phyloP scores from a whole-genome alignment of 2,888 invertebrate genomes.

The Petrolisthes cinctipes region DNA sequence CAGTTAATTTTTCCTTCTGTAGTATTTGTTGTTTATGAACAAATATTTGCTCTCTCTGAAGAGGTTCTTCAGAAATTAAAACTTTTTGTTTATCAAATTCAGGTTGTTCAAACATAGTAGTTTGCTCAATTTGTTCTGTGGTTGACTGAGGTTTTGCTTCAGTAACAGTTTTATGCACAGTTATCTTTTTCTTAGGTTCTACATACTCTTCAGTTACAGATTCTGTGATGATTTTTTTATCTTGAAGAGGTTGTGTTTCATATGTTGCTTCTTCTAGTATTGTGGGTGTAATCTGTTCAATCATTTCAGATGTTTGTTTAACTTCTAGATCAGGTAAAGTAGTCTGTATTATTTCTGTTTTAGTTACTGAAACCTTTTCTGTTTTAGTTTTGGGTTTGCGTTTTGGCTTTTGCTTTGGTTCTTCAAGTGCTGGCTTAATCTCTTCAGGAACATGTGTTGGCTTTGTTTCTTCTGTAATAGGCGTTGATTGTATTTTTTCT shows the following conservation, averaged over 20 bases:
- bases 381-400: slow-evolving; percentile 15
- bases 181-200: slow-evolving; percentile 35
- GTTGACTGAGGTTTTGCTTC: slow-evolving; percentile 21
- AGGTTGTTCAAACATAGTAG: slow-evolving; percentile 28
- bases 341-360: neutral
- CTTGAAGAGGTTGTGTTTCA: slow-evolving; percentile 6
- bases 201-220: slow-evolving; percentile 25
- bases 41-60: slow-evolving; percentile 16
- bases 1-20: slow-evolving; percentile 26
- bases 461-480: neutral
- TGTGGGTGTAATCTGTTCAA: slow-evolving; percentile 10
- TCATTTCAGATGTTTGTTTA: neutral
- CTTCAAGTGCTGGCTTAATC: slow-evolving; percentile 10
- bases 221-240: neutral
- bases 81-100: slow-evolving; percentile 18
- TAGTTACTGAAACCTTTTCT: neutral
- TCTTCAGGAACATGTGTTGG: slow-evolving; percentile 12
- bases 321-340: slow-evolving; percentile 3
- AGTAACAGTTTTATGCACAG: slow-evolving; percentile 24
- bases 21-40: slow-evolving; percentile 39
- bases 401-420: slow-evolving; percentile 3
- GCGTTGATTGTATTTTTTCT: slow-evolving; percentile 13
- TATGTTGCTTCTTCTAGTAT: slow-evolving; percentile 6
- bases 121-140: slow-evolving; percentile 32
- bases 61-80: slow-evolving; percentile 27